Conservation (phyloP, 2,888 invertebrate species). For the Carabus problematicus region DNA sequence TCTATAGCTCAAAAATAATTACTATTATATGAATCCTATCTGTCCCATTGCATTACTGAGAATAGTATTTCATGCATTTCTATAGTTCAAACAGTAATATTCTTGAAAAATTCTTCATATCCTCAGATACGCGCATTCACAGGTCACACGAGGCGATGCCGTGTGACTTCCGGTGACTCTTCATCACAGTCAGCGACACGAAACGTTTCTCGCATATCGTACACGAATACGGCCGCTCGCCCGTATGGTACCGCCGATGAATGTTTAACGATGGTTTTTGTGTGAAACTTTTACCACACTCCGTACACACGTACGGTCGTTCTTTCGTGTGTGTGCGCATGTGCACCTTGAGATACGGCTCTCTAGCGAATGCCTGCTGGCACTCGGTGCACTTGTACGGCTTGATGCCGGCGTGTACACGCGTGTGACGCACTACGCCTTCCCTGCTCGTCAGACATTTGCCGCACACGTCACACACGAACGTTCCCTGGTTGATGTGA, state of each 20-base stretch:
- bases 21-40: too few relatives aligned
- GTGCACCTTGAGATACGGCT: conserved; percentile 61
- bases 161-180: conserved; percentile 60
- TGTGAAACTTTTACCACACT: conserved; percentile 64
- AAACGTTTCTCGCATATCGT: conserved; percentile 58
- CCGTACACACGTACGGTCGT: conserved; percentile 58
- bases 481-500: too few relatives aligned
- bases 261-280: conserved; percentile 67
- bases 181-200: conserved; percentile 62
- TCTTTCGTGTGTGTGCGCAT: conserved; percentile 64
- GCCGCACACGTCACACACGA: conserved; percentile 36
- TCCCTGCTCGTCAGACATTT: conserved; percentile 30
- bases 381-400: conserved; percentile 48
- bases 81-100: too few relatives aligned
- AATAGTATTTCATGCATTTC: too few relatives aligned
- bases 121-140: background rate
- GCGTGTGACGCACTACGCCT: too few relatives aligned
- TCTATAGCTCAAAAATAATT: too few relatives aligned
- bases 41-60: background rate
- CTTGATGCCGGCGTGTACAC: conserved; percentile 51
- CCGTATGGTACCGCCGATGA: conserved; percentile 68
- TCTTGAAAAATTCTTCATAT: too few relatives aligned
- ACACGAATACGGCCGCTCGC: conserved; percentile 61
- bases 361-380: background rate
- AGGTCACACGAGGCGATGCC: background rate